Evolutionary conservation across 2,113 vertebrate species (phyloP).

Genomic region (Oncorhynchus mykiss): DNA sequence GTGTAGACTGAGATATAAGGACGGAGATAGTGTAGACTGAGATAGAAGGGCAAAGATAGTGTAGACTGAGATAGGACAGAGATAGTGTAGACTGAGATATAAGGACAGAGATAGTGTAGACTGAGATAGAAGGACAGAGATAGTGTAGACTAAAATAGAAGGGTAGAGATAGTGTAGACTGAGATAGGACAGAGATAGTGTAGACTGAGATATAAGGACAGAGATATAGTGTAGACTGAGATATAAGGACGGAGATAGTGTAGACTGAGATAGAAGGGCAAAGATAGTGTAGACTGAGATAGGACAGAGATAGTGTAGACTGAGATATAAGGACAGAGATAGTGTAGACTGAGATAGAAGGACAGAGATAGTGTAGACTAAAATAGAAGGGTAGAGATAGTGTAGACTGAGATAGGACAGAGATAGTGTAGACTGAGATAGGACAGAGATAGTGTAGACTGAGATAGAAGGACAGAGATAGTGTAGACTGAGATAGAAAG

Average conservation of each 20-base stretch:
- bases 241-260: conserved; percentile 70
- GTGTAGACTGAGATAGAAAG: too few relatives aligned
- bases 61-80: conserved; percentile 49
- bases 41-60: conserved; percentile 59
- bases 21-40: conserved; percentile 76
- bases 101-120: conserved; percentile 74
- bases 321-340: conserved; percentile 62
- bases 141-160: too few relatives aligned
- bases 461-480: conserved; percentile 5
- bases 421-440: conserved; percentile 73
- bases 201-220: too few relatives aligned
- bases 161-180: neutral
- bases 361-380: conserved; percentile 75
- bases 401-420: conserved; percentile 31
- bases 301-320: conserved; percentile 78
- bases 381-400: conserved; percentile 61
- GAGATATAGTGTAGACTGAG: too few relatives aligned
- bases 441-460: conserved; percentile 50
- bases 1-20: conserved; percentile 68
- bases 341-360: too few relatives aligned
- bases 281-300: conserved; percentile 56
- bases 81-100: conserved; percentile 57
- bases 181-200: conserved; percentile 65
- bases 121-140: neutral
- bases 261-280: conserved; percentile 65